Conservation (phyloP, 2,888 invertebrate genomes). For the Ormyrus labotus region DNA sequence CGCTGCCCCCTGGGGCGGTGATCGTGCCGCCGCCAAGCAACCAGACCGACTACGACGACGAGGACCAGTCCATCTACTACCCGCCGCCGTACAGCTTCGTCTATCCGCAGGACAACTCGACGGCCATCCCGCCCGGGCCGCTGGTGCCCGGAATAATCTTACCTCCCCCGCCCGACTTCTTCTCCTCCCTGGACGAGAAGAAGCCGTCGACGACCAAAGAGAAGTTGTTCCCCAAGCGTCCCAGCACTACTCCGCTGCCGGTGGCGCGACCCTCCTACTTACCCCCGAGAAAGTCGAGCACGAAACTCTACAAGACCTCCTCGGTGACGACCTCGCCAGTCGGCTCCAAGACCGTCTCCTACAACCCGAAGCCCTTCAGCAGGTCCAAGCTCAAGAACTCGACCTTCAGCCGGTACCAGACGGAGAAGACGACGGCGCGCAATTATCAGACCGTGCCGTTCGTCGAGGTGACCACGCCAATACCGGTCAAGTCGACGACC, state of each 20-base stretch:
- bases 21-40: constrained; percentile 79
- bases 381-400: constrained; percentile 49
- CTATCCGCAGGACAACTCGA: constrained; percentile 87
- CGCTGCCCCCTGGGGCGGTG: constrained; percentile 81
- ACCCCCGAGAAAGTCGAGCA: constrained; percentile 64
- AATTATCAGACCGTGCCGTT: constrained; percentile 53
- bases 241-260: constrained; percentile 57
- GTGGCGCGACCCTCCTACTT: constrained; percentile 61
- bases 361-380: constrained; percentile 42
- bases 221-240: constrained; percentile 53
- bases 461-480: constrained; percentile 64
- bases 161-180: constrained; percentile 92
- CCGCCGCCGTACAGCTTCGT: constrained; percentile 94
- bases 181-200: constrained; percentile 81
- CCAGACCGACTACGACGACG: constrained; percentile 87
- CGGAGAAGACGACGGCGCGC: constrained; percentile 56
- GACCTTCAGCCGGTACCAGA: constrained; percentile 45
- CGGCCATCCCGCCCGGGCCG: constrained; percentile 87
- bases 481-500: constrained; percentile 57
- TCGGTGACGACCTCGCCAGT: constrained; percentile 45
- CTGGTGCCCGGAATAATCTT: constrained; percentile 92
- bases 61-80: constrained; percentile 94
- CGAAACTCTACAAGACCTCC: constrained; percentile 63
- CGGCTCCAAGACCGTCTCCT: constrained; percentile 63
- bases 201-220: constrained; percentile 67